Base-by-base conservation (phyloP, 2,113 vertebrate species). In the Athene noctua region DNA sequence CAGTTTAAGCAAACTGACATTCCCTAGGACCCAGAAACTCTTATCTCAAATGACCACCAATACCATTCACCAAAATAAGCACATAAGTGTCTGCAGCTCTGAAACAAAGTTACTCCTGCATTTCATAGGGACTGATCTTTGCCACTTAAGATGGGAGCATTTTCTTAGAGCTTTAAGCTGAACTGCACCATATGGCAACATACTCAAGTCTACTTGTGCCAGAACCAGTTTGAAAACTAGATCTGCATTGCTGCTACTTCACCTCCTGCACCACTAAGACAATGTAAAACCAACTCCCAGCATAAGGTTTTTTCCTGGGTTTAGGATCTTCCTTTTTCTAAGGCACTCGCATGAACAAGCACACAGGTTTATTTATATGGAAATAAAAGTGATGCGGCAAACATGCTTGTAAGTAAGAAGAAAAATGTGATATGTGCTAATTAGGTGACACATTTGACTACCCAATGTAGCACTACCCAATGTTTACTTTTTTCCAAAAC, bases 321-420 rank as follows among this genome's bases (percentile, higher is more conserved):
- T 77, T 30, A 86, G 94, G 86, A 77, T 78, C 72, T 70, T 80
- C 44, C 3, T 54, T 93, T 90, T 90, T 90, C 88, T 97, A 99
- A 98, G 98, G 98, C 98, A 98, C 97, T 94, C 59, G 55, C 93
- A 93, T 73, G 42, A 96, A 94, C 88, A 98, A 93, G 95, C 83
- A 63, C 10, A 66, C 68, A 88, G 88, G 65, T 70, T 58, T 49
- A 55, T 91, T 91, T 52, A 61, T 11, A 82, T 2, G 6, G 68
- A 81, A 46, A 84, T 66, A 47, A 44, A 79, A 91, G 59, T 1
- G 2, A 70, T 9, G 25, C 38, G n/a, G 40, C 7, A 5, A 89
- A 85, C 10, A 13, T 29, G 34, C 57, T 70, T 92, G 78, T 57
- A 70, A 87, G 61, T 78, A 65, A 61, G 78, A 54, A 49, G 59